Percentiles rank a stretch among this genome's conserved stretches.
These are phyloP conservation scores for Raja brachyura DNA, from an alignment of 2,113 vertebrate genomes.

Conservation along the genomic window DNA sequence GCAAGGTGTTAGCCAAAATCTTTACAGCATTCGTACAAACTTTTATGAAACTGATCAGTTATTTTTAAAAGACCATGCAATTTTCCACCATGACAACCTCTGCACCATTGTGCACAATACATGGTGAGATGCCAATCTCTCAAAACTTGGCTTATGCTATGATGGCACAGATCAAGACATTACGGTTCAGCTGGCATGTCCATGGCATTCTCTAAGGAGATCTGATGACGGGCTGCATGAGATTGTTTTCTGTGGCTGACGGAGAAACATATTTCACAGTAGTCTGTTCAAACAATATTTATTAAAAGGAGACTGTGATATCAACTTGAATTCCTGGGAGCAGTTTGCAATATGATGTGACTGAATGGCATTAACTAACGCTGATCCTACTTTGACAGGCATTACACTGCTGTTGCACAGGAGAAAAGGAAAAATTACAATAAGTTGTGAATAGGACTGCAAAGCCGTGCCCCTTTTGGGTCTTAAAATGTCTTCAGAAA, in stretches of 20 bases:
- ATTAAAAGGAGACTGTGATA: not conserved
- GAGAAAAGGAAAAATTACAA: not conserved
- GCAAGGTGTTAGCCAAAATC: not conserved
- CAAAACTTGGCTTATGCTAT: not conserved
- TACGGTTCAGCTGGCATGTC: not conserved
- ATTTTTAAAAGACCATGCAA: not conserved
- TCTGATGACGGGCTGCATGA: not conserved
- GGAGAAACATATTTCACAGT: not conserved
- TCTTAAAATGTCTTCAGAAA: not conserved
- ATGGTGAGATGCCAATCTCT: not conserved
- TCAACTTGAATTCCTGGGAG: not conserved
- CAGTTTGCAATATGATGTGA: not conserved
- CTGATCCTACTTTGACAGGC: not conserved
- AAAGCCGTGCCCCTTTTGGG: not conserved
- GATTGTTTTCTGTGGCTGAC: not conserved
- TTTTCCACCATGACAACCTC: not conserved
- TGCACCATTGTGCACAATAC: not conserved
- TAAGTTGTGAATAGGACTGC: not conserved
- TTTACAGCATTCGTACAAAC: not conserved
- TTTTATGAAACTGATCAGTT: not conserved
- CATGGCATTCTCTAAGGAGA: not conserved
- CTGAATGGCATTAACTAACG: not conserved
- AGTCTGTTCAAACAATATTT: not conserved
- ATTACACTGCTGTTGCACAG: not conserved
- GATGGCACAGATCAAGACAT: not conserved